Base-by-base conservation (phyloP, 2,113 vertebrate genomes). In the Macquaria australasica region DNA sequence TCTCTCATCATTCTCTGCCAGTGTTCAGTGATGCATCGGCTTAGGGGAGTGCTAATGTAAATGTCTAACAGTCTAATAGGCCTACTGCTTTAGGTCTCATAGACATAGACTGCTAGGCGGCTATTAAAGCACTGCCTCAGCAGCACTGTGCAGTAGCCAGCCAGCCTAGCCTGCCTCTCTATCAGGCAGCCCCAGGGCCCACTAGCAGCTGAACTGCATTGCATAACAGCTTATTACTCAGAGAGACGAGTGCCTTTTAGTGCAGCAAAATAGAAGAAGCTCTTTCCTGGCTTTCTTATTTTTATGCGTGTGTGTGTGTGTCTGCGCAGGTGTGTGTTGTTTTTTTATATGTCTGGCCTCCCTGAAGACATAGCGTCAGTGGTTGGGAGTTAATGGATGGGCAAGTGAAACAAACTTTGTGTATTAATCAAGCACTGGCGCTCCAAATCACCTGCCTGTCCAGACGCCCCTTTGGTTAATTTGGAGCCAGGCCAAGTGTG, bases 181-280 rank as follows among this genome's bases (percentile, higher is more conserved):
- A 89, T 85, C 85, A 76, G 34, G 60, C 81, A 82, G 90, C 89
- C 91, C 81, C 74, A 82, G 89, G 93, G 92, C 89, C 92, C 88
- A 90, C 88, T 76, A 85, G 84, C 85, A 92, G 89, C 84, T 64
- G 50, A 89, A 78, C 90, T 89, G 77, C 86, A 87, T 94, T 93
- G 90, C 92, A 93, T 93, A 94, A 94, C 80, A 87, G 70, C 78
- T 86, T 87, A 92, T 92, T 93, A 93, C 92, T 90, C 79, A 88
- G 80, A 91, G 79, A 89, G 83, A 88, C 25, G 25, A 91, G 82
- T 91, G 88, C 84, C 91, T 93, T 92, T 94, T 87, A 94, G 85
- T 74, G 84, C 79, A 58, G 83, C 69, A 83, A 80, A 86, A 88
- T 55, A 89, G 75, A 82, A 85, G 64, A 62, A 68, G 78, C 59